Evolutionary conservation across 1,140 invertebrate genomes (phyloP).

Genomic region (Sipha flava): DNA sequence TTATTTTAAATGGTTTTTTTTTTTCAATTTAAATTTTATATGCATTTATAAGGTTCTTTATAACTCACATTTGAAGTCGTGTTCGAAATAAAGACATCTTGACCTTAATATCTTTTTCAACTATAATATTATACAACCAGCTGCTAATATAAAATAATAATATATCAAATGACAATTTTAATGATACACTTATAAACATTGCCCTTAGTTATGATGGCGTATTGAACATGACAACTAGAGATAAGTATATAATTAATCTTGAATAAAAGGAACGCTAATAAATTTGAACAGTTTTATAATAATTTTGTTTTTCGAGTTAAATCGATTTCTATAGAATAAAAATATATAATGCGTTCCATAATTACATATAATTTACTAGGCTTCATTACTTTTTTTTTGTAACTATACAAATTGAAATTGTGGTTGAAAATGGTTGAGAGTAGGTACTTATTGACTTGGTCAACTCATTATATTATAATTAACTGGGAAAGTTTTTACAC

Average conservation of each 20-base stretch:
- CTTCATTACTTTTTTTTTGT: neutral
- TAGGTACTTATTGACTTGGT: neutral
- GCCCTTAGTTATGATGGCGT: too few species aligned
- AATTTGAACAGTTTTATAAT: neutral
- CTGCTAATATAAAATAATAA: neutral
- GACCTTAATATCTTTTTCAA: neutral
- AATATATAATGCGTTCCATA: neutral
- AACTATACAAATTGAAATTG: neutral
- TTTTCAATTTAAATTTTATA: conserved; percentile 6
- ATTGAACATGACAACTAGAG: too few species aligned
- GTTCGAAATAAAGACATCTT: neutral
- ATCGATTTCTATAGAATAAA: neutral
- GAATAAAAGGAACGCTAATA: neutral
- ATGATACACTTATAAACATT: neutral
- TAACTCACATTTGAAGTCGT: neutral
- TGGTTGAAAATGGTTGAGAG: neutral
- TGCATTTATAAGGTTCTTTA: neutral
- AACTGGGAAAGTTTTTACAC: neutral
- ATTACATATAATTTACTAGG: neutral
- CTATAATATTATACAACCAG: neutral
- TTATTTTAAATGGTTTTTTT: neutral
- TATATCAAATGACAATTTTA: neutral
- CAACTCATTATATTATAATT: neutral
- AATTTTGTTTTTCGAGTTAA: neutral
- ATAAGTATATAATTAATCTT: neutral